Percentiles rank a stretch among this genome's conserved stretches.
These are phyloP conservation scores for Podarcis lilfordi DNA, from an alignment of 2,797 vertebrate species.

Conservation along the genomic window DNA sequence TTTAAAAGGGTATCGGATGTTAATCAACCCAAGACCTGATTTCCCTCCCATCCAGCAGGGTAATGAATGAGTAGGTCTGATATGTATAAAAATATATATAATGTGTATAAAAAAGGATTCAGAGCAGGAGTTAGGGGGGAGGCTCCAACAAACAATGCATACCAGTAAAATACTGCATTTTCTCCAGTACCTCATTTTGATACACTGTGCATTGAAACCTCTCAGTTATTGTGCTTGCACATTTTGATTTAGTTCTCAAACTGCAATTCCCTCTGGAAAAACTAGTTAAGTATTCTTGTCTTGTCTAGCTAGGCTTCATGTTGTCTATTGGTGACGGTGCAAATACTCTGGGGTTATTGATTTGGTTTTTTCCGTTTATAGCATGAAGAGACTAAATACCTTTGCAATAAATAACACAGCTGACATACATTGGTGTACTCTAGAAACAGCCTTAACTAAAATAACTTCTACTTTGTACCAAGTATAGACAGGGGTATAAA, in stretches of 20 bases:
- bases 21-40: no score
- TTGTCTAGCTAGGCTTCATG: not conserved
- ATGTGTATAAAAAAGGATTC: not conserved
- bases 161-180: not conserved
- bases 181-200: not conserved
- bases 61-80: no score
- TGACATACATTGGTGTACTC: not conserved
- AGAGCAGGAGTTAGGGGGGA: not conserved
- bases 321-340: not conserved
- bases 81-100: no score
- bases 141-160: not conserved
- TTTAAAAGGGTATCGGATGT: no score
- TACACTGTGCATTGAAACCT: not conserved
- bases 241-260: not conserved
- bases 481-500: not conserved
- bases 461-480: conserved; percentile 3
- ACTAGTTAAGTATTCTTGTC: not conserved
- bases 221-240: no score
- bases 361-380: not conserved
- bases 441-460: conserved; percentile 8
- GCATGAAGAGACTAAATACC: not conserved
- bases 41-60: no score
- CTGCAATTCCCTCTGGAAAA: not conserved
- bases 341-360: not conserved
- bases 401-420: conserved; percentile 10